Percentiles rank a stretch among this genome's conserved stretches.
Conservation (phyloP, 2,797 vertebrate genomes). For the Clarias laeviceps region DNA sequence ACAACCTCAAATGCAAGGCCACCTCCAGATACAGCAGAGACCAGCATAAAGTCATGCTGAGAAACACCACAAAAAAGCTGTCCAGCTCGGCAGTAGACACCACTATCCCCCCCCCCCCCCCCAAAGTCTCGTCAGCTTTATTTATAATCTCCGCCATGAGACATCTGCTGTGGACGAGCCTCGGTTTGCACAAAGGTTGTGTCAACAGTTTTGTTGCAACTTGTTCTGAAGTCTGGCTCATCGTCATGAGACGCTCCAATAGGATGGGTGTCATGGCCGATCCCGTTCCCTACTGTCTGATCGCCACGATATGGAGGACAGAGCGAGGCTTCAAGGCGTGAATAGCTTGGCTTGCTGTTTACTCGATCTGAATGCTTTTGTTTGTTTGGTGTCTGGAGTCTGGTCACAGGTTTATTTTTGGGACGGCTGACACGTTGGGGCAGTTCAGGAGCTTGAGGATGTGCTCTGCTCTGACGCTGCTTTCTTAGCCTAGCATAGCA, state of each 20-base stretch:
- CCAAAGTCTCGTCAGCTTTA: conserved; percentile 73
- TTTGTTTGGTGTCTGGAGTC: conserved; percentile 76
- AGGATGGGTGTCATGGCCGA: conserved; percentile 71
- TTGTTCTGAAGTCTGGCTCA: conserved; percentile 48
- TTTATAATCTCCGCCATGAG: conserved; percentile 76
- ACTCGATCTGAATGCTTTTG: conserved; percentile 74
- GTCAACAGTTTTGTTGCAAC: conserved; percentile 64
- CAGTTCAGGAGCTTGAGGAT: conserved; percentile 63
- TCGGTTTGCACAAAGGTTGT: conserved; percentile 74
- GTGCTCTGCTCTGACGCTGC: conserved; percentile 54
- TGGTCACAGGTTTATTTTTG: conserved; percentile 70
- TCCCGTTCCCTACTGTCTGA: conserved; percentile 66
- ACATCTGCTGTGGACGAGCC: conserved; percentile 77
- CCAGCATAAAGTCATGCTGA: conserved; percentile 40
- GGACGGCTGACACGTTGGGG: conserved; percentile 65
- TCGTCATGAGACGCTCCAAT: conserved; percentile 61
- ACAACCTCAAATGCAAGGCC: conserved; percentile 46
- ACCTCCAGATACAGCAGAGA: conserved; percentile 46
- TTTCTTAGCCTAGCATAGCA: conserved; percentile 50
- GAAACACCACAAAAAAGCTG: conserved; percentile 48
- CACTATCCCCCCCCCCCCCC: conserved; percentile 53
- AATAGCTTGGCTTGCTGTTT: conserved; percentile 65
- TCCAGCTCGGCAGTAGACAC: conserved; percentile 61
- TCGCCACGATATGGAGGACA: conserved; percentile 65
- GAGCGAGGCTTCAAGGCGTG: conserved; percentile 67